Evolutionary conservation across 1,140 invertebrate genomes (phyloP).

Genomic region (Probaryconus sp.): DNA sequence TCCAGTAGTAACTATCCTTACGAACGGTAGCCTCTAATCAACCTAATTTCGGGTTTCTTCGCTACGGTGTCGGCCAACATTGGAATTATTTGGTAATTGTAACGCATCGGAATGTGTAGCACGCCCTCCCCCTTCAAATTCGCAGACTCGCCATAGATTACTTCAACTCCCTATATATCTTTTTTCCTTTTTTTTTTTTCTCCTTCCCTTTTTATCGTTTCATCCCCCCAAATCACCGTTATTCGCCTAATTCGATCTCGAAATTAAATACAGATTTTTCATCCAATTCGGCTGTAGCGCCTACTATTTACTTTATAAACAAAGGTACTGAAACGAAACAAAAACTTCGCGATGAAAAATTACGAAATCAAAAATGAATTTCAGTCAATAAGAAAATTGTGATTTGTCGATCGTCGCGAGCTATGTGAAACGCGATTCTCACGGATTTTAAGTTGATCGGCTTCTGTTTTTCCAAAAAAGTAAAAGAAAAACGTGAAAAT

Average conservation of each 20-base stretch:
- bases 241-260: conserved; percentile 46
- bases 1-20: conserved; percentile 78
- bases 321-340: no score
- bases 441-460: not conserved
- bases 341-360: no score
- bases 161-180: conserved; percentile 9
- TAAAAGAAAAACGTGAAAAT: no score
- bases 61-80: conserved; percentile 70
- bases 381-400: no score
- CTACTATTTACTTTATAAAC: no score
- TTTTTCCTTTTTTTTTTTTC: conserved; percentile 15
- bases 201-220: conserved; percentile 30
- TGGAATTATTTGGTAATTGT: conserved; percentile 78
- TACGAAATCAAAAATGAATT: no score
- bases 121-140: conserved; percentile 51
- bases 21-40: conserved; percentile 79
- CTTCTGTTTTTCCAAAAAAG: no score
- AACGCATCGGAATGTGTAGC: conserved; percentile 75
- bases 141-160: conserved; percentile 6
- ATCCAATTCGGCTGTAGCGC: conserved; percentile 37
- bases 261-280: conserved; percentile 43
- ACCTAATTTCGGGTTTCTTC: conserved; percentile 76
- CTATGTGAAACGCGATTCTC: no score
- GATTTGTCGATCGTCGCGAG: no score
- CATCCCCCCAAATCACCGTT: conserved; percentile 37